Evolutionary conservation across 2,888 invertebrate species (phyloP).

Genomic region (Dynastes hyllus): DNA sequence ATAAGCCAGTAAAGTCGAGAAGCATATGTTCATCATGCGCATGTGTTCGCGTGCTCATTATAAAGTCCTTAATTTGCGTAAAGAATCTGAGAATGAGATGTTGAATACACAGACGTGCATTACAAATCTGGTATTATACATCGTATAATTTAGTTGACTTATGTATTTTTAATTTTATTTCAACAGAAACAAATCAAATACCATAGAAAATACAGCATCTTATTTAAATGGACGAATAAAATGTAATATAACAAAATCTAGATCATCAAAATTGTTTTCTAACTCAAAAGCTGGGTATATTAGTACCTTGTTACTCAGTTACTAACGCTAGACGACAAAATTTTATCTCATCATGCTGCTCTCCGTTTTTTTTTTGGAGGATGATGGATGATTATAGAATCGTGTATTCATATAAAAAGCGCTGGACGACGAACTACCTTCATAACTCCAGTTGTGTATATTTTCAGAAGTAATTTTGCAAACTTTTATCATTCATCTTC

Average conservation of each 20-base stretch:
- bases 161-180: too few relatives aligned
- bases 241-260: too few relatives aligned
- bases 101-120: too few relatives aligned
- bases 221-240: too few relatives aligned
- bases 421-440: neutral
- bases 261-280: too few relatives aligned
- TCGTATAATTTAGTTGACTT: too few relatives aligned
- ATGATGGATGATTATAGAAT: constrained; percentile 23
- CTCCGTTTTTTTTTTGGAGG: neutral
- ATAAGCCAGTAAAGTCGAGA: neutral
- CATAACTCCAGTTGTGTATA: neutral
- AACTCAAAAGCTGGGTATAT: too few relatives aligned
- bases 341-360: constrained; percentile 7
- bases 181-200: too few relatives aligned
- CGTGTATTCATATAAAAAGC: neutral
- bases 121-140: too few relatives aligned
- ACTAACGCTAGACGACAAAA: neutral
- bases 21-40: neutral
- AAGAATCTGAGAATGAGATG: too few relatives aligned
- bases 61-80: neutral
- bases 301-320: too few relatives aligned
- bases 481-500: constrained; percentile 31
- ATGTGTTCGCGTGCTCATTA: neutral
- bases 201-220: too few relatives aligned
- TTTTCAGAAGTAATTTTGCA: neutral